Evolutionary conservation across 2,113 vertebrate genomes (phyloP).

Genomic region (Anolis carolinensis): DNA sequence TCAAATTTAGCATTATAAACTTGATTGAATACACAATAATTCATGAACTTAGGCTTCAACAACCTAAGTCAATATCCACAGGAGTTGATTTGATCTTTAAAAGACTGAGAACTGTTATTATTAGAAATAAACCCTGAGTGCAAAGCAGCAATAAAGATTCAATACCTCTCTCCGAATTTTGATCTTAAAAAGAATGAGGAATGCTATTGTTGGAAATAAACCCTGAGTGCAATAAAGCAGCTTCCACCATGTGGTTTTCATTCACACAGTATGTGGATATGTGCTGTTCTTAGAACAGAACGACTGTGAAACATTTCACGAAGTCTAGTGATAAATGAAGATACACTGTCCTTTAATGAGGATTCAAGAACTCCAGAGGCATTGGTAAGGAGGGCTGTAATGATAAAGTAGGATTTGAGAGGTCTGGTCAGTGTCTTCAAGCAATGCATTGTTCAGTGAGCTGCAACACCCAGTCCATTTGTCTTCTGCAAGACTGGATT

Average conservation of each 20-base stretch:
- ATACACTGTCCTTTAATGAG: background rate
- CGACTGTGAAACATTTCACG: constrained; percentile 20
- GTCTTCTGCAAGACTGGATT: constrained; percentile 25
- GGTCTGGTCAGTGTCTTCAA: background rate
- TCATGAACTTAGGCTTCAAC: too few species aligned
- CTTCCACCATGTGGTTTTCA: constrained; percentile 30
- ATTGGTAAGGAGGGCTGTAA: constrained; percentile 30
- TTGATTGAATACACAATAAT: too few species aligned
- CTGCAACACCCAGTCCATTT: background rate
- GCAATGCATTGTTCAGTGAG: background rate
- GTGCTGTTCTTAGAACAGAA: background rate
- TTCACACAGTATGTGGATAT: constrained; percentile 9
- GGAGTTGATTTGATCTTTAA: too few species aligned
- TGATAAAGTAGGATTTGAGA: constrained; percentile 29
- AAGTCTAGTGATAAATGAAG: constrained; percentile 31
- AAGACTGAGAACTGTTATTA: too few species aligned
- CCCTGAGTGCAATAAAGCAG: background rate
- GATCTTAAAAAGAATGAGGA: constrained; percentile 34
- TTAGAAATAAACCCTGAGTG: too few species aligned
- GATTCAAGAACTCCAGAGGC: constrained; percentile 27
- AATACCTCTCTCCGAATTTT: background rate
- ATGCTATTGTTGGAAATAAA: constrained; percentile 32
- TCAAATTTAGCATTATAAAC: too few species aligned
- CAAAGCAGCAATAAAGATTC: too few species aligned
- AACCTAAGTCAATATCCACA: too few species aligned